These are phyloP conservation scores for Dione juno DNA, from an alignment of 2,888 invertebrate species.

Conservation along the genomic window DNA sequence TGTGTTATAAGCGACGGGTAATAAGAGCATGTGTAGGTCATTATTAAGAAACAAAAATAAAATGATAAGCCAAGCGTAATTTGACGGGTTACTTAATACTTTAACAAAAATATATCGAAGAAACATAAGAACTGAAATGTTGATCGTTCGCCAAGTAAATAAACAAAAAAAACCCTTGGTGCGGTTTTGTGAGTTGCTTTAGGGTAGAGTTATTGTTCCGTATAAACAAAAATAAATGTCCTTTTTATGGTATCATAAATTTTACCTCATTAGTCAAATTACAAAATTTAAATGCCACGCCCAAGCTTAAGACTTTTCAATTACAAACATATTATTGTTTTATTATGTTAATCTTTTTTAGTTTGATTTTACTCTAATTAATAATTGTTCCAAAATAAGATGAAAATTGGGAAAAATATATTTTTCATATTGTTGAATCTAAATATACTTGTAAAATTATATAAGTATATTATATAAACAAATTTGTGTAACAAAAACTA, in stretches of 20 bases:
- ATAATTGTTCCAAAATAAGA: too few relatives aligned
- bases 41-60: conserved; percentile 28
- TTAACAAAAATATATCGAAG: conserved; percentile 34
- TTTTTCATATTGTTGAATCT: too few relatives aligned
- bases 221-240: conserved; percentile 37
- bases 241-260: conserved; percentile 33
- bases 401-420: too few relatives aligned
- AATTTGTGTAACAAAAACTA: too few relatives aligned
- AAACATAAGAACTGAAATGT: conserved; percentile 28
- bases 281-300: conserved; percentile 1
- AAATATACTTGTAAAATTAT: too few relatives aligned
- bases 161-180: conserved; percentile 30
- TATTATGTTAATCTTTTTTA: too few relatives aligned
- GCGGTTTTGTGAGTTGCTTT: conserved; percentile 36
- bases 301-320: background rate
- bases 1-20: conserved; percentile 3
- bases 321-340: too few relatives aligned
- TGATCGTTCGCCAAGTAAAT: conserved; percentile 33
- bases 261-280: conserved; percentile 21
- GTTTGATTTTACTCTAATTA: too few relatives aligned
- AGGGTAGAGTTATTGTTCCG: conserved; percentile 30
- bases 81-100: conserved; percentile 33
- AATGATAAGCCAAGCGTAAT: conserved; percentile 32
- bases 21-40: conserved; percentile 5
- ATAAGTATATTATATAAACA: too few relatives aligned